These are phyloP conservation scores for Mystacornis crossleyi DNA, from an alignment of 2,113 vertebrate genomes.

Conservation along the genomic window DNA sequence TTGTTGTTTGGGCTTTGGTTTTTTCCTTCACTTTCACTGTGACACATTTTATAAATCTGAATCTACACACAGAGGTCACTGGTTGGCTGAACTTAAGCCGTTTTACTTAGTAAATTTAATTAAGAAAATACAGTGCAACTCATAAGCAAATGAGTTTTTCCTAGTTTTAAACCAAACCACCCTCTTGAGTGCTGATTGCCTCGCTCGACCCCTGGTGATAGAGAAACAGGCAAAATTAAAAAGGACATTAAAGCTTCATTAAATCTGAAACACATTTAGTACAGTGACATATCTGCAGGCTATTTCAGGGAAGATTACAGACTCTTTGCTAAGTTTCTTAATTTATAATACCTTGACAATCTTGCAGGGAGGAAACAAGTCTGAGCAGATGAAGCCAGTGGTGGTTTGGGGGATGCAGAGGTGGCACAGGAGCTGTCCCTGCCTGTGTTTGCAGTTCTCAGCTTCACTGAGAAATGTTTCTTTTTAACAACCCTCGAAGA, in stretches of 20 bases:
- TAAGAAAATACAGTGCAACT: slow-evolving; percentile 88
- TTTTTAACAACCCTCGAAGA: neutral
- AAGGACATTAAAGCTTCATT: slow-evolving; percentile 90
- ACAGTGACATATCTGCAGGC: slow-evolving; percentile 88
- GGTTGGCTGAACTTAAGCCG: slow-evolving; percentile 83
- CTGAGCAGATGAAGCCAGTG: slow-evolving; percentile 33
- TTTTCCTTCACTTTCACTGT: slow-evolving; percentile 34
- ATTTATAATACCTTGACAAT: slow-evolving; percentile 86
- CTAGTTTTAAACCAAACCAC: slow-evolving; percentile 84
- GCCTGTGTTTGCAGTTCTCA: neutral
- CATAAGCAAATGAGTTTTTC: slow-evolving; percentile 87
- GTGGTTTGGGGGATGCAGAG: slow-evolving; percentile 12
- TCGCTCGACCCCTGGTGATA: slow-evolving; percentile 84
- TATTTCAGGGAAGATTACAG: slow-evolving; percentile 84
- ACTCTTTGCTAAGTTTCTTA: slow-evolving; percentile 82
- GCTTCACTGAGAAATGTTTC: neutral
- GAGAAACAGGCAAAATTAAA: slow-evolving; percentile 87
- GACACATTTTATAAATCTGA: slow-evolving; percentile 79
- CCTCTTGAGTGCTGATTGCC: slow-evolving; percentile 85
- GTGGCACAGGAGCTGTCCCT: neutral
- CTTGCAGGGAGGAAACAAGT: slow-evolving; percentile 9
- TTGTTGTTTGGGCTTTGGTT: neutral
- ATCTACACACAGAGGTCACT: slow-evolving; percentile 78
- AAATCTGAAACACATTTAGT: slow-evolving; percentile 89
- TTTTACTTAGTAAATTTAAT: slow-evolving; percentile 87